Evolutionary conservation across 1,140 invertebrate genomes (phyloP).

Genomic region (Zaprionus nigranus): DNA sequence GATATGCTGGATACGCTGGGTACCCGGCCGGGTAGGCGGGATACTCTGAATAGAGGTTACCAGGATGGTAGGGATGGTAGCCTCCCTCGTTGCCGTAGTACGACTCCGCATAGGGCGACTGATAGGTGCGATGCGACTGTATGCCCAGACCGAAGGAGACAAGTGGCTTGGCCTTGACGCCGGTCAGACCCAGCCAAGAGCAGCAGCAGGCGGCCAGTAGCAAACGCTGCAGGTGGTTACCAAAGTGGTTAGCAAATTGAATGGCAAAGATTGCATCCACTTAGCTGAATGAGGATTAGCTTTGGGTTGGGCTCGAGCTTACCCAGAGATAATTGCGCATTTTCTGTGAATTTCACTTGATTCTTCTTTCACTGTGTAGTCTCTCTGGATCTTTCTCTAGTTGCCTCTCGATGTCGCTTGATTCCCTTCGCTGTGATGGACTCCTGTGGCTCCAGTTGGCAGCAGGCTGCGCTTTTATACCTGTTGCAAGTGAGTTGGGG

Average conservation of each 20-base stretch:
- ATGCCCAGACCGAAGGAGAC: slow-evolving; percentile 60
- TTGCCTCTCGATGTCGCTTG: neutral
- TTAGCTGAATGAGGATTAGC: neutral
- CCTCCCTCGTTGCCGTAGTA: slow-evolving; percentile 24
- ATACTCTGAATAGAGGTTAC: slow-evolving; percentile 27
- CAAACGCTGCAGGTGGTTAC: slow-evolving; percentile 27
- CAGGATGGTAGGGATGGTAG: slow-evolving; percentile 14
- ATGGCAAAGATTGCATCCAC: neutral
- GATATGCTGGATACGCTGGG: slow-evolving; percentile 28
- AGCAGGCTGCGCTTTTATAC: neutral
- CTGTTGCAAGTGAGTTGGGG: neutral
- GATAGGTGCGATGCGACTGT: slow-evolving; percentile 24
- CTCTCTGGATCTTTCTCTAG: neutral
- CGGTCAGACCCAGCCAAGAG: neutral
- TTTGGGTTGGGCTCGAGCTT: slow-evolving; percentile 8
- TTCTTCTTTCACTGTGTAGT: neutral
- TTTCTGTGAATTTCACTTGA: slow-evolving; percentile 27
- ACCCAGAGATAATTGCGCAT: slow-evolving; percentile 68
- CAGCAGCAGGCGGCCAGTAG: slow-evolving; percentile 36
- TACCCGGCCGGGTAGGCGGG: slow-evolving; percentile 36
- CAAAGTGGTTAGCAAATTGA: slow-evolving; percentile 17
- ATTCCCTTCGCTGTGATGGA: neutral
- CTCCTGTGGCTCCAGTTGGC: neutral
- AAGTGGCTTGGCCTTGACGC: slow-evolving; percentile 56
- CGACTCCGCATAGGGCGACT: neutral